Conservation (phyloP, 2,113 vertebrate genomes). For the Spilogale gracilis region DNA sequence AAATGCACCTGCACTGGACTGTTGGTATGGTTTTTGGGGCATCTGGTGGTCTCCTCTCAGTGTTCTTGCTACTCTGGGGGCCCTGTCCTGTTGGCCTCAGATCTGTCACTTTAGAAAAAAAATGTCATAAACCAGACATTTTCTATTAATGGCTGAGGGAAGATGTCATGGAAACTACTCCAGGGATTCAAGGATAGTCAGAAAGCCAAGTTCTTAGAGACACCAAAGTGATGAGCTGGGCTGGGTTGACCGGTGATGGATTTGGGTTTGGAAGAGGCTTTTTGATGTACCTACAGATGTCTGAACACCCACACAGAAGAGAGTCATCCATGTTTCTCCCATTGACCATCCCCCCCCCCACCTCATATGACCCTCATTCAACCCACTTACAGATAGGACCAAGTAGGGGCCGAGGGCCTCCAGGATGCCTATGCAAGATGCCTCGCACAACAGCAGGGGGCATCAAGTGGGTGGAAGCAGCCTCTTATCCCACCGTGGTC, state of each 20-base stretch:
- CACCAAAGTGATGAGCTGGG: too few species aligned
- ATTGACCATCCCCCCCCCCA: too few species aligned
- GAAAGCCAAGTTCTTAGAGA: not conserved
- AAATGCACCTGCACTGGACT: not conserved
- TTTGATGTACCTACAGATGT: not conserved
- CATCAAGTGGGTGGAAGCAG: not conserved
- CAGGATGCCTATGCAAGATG: accelerated
- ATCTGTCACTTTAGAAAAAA: not conserved
- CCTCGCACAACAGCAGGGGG: not conserved
- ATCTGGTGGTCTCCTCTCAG: not conserved
- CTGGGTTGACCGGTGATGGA: not conserved
- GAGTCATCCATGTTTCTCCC: not conserved
- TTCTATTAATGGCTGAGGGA: not conserved
- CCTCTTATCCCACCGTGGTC: not conserved
- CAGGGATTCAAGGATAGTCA: not conserved
- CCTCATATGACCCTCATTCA: not conserved
- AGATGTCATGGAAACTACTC: not conserved
- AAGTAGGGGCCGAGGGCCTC: not conserved
- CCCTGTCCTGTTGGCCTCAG: not conserved
- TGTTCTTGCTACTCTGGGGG: not conserved
- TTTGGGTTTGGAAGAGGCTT: not conserved
- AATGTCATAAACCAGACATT: not conserved
- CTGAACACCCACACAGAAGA: not conserved
- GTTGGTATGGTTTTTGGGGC: not conserved
- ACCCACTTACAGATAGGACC: not conserved